These are phyloP conservation scores for Cebuella pygmaea DNA, from an alignment of 2,797 vertebrate species.

Conservation along the genomic window DNA sequence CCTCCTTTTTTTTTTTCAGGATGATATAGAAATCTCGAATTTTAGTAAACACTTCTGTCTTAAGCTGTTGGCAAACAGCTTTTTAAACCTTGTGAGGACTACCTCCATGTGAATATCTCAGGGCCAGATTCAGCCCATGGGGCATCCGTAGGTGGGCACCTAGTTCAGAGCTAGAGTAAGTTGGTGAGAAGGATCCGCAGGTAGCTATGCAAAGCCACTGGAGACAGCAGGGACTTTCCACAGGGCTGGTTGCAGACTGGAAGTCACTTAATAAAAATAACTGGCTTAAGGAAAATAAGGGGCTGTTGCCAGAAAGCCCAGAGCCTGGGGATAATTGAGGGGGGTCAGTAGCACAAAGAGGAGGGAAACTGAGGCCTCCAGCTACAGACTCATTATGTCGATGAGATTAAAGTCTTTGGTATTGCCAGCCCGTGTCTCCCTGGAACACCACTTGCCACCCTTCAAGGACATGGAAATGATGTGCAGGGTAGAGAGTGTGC, in stretches of 20 bases:
- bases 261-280: slow-evolving; percentile 53
- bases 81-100: neutral
- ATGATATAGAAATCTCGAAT: neutral
- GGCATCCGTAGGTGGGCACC: neutral
- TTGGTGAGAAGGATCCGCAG: neutral
- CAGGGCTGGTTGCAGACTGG: slow-evolving; percentile 8
- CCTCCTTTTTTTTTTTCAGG: too few species aligned
- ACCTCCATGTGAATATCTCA: neutral
- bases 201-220: neutral
- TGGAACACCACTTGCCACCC: neutral
- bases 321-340: neutral
- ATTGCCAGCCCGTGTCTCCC: neutral
- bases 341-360: neutral
- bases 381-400: neutral
- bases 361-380: neutral
- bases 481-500: accelerated
- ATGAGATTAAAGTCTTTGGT: neutral
- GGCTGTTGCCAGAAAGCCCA: neutral
- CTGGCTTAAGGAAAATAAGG: neutral
- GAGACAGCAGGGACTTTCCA: slow-evolving; percentile 28
- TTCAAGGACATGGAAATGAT: neutral
- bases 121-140: neutral
- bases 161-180: neutral
- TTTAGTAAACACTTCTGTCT: neutral
- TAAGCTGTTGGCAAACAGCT: neutral